Conservation (phyloP, 2,888 invertebrate species). For the Drosophila trichaetosa region DNA sequence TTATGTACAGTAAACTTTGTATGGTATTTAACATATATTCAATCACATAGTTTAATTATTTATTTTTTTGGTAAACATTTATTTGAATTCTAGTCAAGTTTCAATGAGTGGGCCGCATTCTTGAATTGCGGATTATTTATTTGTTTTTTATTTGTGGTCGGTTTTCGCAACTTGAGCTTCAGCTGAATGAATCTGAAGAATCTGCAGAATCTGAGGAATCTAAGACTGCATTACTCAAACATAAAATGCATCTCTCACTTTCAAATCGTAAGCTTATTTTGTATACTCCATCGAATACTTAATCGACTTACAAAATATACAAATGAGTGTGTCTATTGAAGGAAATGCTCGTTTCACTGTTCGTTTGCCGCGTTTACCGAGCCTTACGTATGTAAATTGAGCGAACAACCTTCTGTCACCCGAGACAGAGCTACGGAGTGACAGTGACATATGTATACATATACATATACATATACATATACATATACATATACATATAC, state of each 20-base stretch:
- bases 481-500: neutral
- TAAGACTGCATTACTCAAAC: neutral
- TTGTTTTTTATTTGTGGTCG: neutral
- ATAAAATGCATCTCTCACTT: neutral
- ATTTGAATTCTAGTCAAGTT: neutral
- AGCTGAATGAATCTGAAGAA: neutral
- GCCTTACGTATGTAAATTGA: slow-evolving; percentile 55
- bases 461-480: neutral
- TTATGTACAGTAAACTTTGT: neutral
- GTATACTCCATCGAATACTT: neutral
- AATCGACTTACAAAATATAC: neutral
- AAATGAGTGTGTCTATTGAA: neutral
- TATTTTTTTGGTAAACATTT: neutral
- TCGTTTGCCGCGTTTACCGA: neutral
- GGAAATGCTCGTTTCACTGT: neutral
- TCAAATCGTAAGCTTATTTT: neutral
- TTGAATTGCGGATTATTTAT: neutral
- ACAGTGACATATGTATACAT: slow-evolving; percentile 54
- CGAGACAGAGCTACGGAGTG: slow-evolving; percentile 30
- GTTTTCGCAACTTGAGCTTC: neutral
- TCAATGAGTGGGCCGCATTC: neutral
- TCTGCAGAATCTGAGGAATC: neutral
- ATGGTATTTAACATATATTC: neutral
- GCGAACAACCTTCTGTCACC: slow-evolving; percentile 59
- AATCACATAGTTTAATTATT: neutral